These are phyloP conservation scores for Steromphala cineraria DNA, from an alignment of 2,888 invertebrate species.

Conservation along the genomic window DNA sequence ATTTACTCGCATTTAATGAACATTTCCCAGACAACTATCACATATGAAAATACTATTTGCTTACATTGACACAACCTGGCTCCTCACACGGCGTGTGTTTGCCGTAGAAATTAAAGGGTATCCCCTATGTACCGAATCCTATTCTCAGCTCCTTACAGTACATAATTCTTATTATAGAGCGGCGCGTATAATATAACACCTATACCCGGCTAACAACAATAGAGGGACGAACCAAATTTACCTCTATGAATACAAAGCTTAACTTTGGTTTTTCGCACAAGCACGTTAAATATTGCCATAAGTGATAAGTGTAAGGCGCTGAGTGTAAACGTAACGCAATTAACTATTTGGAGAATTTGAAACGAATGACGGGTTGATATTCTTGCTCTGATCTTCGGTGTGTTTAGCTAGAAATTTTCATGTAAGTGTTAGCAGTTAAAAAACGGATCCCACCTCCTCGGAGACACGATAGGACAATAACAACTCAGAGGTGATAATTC, in stretches of 20 bases:
- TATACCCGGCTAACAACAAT: background rate
- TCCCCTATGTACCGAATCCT: background rate
- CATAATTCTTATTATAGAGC: background rate
- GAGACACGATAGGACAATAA: background rate
- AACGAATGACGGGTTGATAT: background rate
- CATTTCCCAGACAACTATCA: background rate
- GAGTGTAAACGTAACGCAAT: background rate
- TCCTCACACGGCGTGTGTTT: background rate
- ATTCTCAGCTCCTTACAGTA: background rate
- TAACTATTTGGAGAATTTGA: background rate
- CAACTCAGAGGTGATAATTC: background rate
- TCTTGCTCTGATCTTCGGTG: background rate
- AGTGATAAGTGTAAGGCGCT: background rate
- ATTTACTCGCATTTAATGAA: too few relatives aligned
- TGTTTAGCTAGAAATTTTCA: background rate
- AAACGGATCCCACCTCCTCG: background rate
- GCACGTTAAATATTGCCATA: background rate
- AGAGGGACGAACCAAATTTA: background rate
- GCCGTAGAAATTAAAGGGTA: background rate
- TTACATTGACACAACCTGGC: background rate
- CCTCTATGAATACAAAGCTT: background rate
- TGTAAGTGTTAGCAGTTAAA: background rate
- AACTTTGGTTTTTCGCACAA: background rate
- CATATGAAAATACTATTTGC: slow-evolving; percentile 13
- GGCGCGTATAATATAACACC: background rate